A percentile compares a stretch with the other conserved stretches of the same genome.
Evolutionary conservation across 2,888 invertebrate genomes (phyloP).

Genomic region (Willowsia nigromaculata): DNA sequence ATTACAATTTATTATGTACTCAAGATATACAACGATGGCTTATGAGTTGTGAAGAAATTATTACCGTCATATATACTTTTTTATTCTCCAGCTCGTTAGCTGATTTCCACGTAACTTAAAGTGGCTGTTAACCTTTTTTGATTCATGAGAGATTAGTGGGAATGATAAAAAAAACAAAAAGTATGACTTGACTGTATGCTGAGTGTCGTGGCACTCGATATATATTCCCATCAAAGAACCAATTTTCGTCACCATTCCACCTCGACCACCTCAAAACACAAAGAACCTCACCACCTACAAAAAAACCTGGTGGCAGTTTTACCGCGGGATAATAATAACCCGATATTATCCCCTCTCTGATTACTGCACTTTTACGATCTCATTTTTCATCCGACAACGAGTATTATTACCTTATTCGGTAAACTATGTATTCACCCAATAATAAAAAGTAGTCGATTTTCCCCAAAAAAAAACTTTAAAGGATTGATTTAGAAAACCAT

Average conservation of each 20-base stretch:
- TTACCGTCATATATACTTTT: conserved; percentile 52
- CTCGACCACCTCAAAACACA: not conserved
- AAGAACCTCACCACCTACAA: no score
- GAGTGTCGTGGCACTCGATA: no score
- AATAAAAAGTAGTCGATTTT: not conserved
- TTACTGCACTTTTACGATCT: conserved; percentile 58
- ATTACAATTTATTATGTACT: conserved; percentile 7
- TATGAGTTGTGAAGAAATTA: conserved; percentile 24
- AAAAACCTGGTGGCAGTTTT: conserved; percentile 17
- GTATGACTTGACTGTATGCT: no score
- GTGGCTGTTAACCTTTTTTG: conserved; percentile 63
- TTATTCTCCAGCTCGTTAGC: conserved; percentile 54
- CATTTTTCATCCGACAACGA: conserved; percentile 72
- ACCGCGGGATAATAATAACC: conserved; percentile 15
- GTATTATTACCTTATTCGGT: not conserved
- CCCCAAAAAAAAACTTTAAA: not conserved
- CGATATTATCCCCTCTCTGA: conserved; percentile 52
- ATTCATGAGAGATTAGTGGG: conserved; percentile 45
- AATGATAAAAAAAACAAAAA: no score
- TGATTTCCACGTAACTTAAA: conserved; percentile 46
- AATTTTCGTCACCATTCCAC: conserved; percentile 44
- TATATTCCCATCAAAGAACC: conserved; percentile 1
- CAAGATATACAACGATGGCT: not conserved
- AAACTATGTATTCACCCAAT: not conserved
- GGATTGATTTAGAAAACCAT: conserved; percentile 78